phyloP scores from a whole-genome alignment of 2,888 invertebrate genomes.

The Euproctis similis region DNA sequence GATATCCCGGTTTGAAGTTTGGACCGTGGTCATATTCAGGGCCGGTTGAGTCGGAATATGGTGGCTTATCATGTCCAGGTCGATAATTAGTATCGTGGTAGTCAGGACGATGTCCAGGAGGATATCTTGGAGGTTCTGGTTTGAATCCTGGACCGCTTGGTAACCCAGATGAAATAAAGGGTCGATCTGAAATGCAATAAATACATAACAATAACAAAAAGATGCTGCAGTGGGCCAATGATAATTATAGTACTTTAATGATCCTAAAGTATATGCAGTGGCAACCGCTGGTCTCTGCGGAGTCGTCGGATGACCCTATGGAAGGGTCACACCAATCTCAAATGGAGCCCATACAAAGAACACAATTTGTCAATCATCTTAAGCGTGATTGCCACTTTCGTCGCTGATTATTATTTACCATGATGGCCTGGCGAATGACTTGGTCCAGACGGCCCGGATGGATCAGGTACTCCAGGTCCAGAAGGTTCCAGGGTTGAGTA shows the following conservation, averaged over 20 bases:
- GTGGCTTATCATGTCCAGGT: slow-evolving; percentile 30
- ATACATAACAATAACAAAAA: too few species aligned
- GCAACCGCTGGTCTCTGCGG: too few species aligned
- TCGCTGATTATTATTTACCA: too few species aligned
- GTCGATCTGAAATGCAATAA: slow-evolving; percentile 38
- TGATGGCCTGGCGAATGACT: slow-evolving; percentile 33
- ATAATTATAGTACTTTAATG: too few species aligned
- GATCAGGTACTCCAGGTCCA: slow-evolving; percentile 15
- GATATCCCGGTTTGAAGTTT: slow-evolving; percentile 1
- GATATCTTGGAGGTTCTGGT: slow-evolving; percentile 14
- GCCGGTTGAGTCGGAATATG: slow-evolving; percentile 9
- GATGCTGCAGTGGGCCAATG: too few species aligned
- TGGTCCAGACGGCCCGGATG: slow-evolving; percentile 28
- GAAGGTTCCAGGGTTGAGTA: slow-evolving; percentile 19
- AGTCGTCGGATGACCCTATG: too few species aligned
- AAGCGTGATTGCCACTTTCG: too few species aligned
- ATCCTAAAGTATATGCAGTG: too few species aligned
- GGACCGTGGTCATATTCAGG: slow-evolving; percentile 12
- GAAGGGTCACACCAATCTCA: too few species aligned
- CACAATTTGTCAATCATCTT: too few species aligned
- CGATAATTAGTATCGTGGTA: slow-evolving; percentile 25
- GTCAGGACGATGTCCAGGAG: slow-evolving; percentile 4
- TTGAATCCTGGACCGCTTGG: slow-evolving; percentile 29
- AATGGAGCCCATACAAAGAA: too few species aligned
- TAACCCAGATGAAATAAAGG: slow-evolving; percentile 37